A percentile compares a stretch with the other conserved stretches of the same genome.
Evolutionary conservation across 2,113 vertebrate species (phyloP).

Genomic region (Pica pica): DNA sequence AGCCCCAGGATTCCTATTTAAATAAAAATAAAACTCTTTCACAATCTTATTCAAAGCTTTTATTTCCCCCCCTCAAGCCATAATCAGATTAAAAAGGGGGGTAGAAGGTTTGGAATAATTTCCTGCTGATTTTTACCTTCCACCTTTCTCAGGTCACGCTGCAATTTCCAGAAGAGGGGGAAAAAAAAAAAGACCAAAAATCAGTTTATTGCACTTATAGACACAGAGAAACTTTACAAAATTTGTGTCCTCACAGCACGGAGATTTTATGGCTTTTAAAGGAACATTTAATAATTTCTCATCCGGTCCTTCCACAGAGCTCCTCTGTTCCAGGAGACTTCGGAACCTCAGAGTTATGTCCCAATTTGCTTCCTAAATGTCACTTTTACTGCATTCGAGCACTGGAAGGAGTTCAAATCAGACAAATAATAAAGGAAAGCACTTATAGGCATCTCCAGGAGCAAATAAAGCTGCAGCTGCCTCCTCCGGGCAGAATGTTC

Average conservation of each 20-base stretch:
- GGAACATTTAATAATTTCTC: background rate
- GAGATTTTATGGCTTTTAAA: background rate
- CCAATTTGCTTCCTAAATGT: constrained; percentile 31
- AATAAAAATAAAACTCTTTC: background rate
- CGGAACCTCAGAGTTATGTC: background rate
- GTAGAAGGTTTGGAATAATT: background rate
- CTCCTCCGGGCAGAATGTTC: background rate
- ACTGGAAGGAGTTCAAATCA: background rate
- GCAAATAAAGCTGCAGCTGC: background rate
- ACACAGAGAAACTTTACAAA: background rate
- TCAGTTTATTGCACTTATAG: background rate
- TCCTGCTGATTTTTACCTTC: background rate
- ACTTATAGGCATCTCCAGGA: background rate
- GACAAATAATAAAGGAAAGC: background rate
- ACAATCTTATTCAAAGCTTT: background rate
- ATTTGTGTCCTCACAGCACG: background rate
- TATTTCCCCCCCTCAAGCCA: background rate
- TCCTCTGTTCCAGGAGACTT: background rate
- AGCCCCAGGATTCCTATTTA: background rate
- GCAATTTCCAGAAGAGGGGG: background rate
- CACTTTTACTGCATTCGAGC: constrained; percentile 26
- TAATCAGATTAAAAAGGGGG: background rate
- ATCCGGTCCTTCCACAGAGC: background rate
- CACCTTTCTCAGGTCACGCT: background rate
- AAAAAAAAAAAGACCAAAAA: background rate